Conservation (phyloP, 2,797 vertebrate species). For the Gymnopithys bicolor region DNA sequence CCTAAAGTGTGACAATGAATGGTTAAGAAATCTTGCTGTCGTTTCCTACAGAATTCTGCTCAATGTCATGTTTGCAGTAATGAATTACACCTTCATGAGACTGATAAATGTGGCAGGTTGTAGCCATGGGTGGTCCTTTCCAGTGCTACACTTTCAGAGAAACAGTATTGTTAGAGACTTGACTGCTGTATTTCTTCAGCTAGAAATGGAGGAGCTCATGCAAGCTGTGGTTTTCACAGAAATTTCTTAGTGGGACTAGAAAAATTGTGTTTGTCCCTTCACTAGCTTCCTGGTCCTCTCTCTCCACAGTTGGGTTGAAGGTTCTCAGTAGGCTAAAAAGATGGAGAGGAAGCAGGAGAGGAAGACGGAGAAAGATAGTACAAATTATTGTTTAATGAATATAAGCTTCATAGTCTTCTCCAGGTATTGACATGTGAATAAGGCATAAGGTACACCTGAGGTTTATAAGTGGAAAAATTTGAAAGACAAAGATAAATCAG, state of each 20-base stretch:
- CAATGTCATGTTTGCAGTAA: background rate
- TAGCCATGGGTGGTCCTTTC: background rate
- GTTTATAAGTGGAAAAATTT: background rate
- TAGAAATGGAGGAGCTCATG: accelerated
- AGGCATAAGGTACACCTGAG: background rate
- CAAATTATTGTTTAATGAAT: background rate
- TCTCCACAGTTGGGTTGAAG: background rate
- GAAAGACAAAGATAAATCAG: background rate
- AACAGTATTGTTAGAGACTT: background rate
- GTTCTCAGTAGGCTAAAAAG: background rate
- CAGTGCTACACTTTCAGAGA: background rate
- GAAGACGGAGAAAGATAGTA: background rate
- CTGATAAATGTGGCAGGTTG: background rate
- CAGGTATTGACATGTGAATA: background rate
- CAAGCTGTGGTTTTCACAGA: background rate
- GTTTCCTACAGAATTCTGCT: background rate
- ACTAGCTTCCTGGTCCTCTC: background rate
- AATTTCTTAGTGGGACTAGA: background rate
- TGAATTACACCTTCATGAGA: background rate
- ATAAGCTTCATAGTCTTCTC: background rate
- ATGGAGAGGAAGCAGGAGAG: background rate
- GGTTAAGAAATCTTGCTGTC: background rate
- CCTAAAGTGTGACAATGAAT: background rate
- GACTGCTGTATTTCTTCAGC: background rate
- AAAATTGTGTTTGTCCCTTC: background rate